A percentile compares a stretch with the other conserved stretches of the same genome.
Evolutionary conservation across 2,888 invertebrate species (phyloP).

Genomic region (Sturmia bella): DNA sequence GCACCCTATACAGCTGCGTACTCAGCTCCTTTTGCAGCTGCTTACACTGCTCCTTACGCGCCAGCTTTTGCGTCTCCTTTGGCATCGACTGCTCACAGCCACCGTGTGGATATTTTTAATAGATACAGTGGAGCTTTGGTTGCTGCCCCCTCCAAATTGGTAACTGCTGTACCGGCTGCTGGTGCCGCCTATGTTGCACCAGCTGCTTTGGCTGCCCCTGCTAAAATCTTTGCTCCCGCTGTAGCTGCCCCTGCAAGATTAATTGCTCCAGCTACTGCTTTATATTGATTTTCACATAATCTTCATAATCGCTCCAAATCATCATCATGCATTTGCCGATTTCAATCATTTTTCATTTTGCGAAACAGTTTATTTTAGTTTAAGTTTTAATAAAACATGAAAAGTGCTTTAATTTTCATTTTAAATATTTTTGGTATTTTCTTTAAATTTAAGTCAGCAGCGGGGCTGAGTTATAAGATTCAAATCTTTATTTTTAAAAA

Average conservation of each 20-base stretch:
- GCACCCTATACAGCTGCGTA: conserved; percentile 41
- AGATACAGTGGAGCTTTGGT: conserved; percentile 73
- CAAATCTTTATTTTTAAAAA: too few relatives aligned
- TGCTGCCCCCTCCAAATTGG: conserved; percentile 55
- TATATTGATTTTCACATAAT: conserved; percentile 36
- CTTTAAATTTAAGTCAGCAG: too few relatives aligned
- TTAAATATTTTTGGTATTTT: too few relatives aligned
- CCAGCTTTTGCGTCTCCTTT: conserved; percentile 58
- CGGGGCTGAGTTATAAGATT: too few relatives aligned
- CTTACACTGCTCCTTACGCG: conserved; percentile 40
- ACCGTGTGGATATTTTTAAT: conserved; percentile 76
- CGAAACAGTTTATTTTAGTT: too few relatives aligned
- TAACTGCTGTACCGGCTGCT: conserved; percentile 54
- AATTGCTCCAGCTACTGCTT: conserved; percentile 59
- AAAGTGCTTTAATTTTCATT: too few relatives aligned
- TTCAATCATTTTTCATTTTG: conserved; percentile 1
- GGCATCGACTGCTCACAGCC: conserved; percentile 72
- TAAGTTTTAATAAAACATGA: too few relatives aligned
- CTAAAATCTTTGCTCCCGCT: conserved; percentile 43
- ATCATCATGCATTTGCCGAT: background rate
- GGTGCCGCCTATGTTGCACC: conserved; percentile 68
- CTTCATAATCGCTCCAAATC: background rate
- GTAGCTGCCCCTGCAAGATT: conserved; percentile 63
- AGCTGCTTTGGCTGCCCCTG: conserved; percentile 64
- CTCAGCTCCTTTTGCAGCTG: conserved; percentile 52